Evolutionary conservation across 2,888 invertebrate species (phyloP), one percentile per base, ranked within the genome.

Genomic region (Andrena trimmerana): DNA sequence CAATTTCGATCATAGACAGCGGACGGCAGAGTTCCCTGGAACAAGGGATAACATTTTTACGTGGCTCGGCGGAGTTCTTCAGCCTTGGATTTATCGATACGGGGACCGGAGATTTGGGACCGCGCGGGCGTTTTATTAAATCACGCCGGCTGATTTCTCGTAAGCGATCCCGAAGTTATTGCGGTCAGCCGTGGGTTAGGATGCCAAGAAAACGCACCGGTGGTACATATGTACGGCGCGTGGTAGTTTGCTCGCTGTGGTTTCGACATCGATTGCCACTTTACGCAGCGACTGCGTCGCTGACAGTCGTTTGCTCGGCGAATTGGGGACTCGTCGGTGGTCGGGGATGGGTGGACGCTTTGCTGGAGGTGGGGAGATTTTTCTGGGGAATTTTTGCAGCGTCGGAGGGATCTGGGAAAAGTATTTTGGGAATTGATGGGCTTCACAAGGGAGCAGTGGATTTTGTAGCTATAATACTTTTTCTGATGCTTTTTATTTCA

Each of bases 201-300:
- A 13, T 24, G 57, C 36, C 57, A 69, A 81, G 65, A 69, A 66
- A 63, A 59, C 63, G 59, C 42, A 60, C 65, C 62, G 54, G 50
- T 54, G 67, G 36, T 13, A 29, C 20, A 50, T 20, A n/a, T 60
- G 33, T 42, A 48, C 48, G 66, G 27, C 54, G 50, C n/a, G 33
- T 27, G 33, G 20, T 10, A 66, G 74, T 75, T 54, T 50, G 67
- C 69, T 69, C 78, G 67, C 60, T 74, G 74, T 36, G 66, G 70
- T 57, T 66, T 67, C 59, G 65, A 81, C 78, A 73, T 68, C 73
- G 78, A 73, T 81, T 78, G 73, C 68, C 72, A 68, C 63, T 73
- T 78, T 73, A 73, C 78, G 73, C 74, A 67, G 73, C 36, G 78
- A 62, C 73, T 66, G 66, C 66, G 52, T 78, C 66, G 73, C 67